These are phyloP conservation scores for Byasa hedistus DNA, from an alignment of 2,888 invertebrate genomes.

Conservation along the genomic window DNA sequence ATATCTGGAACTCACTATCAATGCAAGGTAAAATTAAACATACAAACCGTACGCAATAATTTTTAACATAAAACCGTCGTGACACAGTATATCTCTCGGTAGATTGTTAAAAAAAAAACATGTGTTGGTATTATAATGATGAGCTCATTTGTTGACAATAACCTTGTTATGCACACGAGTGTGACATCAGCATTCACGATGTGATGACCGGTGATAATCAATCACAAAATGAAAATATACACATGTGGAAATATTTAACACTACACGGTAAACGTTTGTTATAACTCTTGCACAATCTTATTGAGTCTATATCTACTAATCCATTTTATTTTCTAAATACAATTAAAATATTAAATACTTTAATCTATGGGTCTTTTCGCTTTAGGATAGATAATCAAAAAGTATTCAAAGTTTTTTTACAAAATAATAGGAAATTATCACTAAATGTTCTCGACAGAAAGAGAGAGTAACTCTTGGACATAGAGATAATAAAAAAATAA, in stretches of 20 bases:
- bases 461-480: too few species aligned
- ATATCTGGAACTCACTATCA: neutral
- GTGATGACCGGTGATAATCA: conserved; percentile 48
- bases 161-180: conserved; percentile 58
- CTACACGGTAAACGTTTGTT: conserved; percentile 4
- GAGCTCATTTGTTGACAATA: conserved; percentile 73
- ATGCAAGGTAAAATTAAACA: conserved; percentile 1
- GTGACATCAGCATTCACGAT: conserved; percentile 64
- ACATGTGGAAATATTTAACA: conserved; percentile 17
- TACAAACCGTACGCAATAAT: neutral
- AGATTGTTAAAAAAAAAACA: conserved; percentile 52
- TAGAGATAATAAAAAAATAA: too few species aligned
- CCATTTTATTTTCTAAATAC: neutral
- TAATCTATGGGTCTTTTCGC: neutral
- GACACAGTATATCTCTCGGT: neutral
- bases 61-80: neutral
- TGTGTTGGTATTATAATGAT: conserved; percentile 61
- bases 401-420: too few species aligned
- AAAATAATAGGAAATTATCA: too few species aligned
- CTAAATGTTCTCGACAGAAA: too few species aligned
- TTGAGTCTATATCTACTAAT: neutral
- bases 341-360: neutral
- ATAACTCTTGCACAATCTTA: neutral
- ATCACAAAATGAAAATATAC: conserved; percentile 49
- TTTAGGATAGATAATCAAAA: too few species aligned